Percentiles rank a stretch among this genome's conserved stretches.
These are phyloP conservation scores for Xyrichtys novacula DNA, from an alignment of 2,797 vertebrate species.

Conservation along the genomic window DNA sequence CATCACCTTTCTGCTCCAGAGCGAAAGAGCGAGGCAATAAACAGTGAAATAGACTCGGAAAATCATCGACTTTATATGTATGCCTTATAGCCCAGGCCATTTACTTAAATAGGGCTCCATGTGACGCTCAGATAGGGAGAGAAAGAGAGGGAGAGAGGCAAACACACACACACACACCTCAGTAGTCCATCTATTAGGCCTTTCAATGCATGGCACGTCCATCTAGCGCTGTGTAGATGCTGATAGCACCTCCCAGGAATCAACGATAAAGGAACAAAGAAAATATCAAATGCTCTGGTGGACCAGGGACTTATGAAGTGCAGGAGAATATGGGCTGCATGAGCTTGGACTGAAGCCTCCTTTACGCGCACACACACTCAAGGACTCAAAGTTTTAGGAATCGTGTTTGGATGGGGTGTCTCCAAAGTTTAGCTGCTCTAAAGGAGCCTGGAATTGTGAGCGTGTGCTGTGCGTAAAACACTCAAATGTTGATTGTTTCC, in stretches of 20 bases:
- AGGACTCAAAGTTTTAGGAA: conserved; percentile 66
- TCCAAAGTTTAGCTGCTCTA: conserved; percentile 53
- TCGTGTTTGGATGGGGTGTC: conserved; percentile 16
- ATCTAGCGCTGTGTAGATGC: conserved; percentile 65
- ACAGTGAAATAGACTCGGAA: conserved; percentile 64
- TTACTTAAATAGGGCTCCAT: conserved; percentile 71
- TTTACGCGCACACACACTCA: conserved; percentile 27
- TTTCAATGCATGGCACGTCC: conserved; percentile 72
- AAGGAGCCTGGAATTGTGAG: background rate
- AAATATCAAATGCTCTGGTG: conserved; percentile 74
- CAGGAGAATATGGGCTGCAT: conserved; percentile 36
- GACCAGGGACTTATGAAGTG: conserved; percentile 61
- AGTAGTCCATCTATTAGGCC: conserved; percentile 63
- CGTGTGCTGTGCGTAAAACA: conserved; percentile 25
- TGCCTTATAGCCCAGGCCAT: conserved; percentile 66
- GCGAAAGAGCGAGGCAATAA: conserved; percentile 62
- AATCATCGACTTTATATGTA: conserved; percentile 70
- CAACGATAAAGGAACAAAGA: conserved; percentile 79
- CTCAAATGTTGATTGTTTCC: conserved; percentile 17
- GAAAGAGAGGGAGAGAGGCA: conserved; percentile 35
- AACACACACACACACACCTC: conserved; percentile 54
- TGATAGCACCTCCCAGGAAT: conserved; percentile 71
- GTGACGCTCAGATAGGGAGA: conserved; percentile 57
- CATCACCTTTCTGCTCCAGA: conserved; percentile 69
- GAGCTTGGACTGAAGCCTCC: conserved; percentile 34